phyloP scores from a whole-genome alignment of 35 echinoderm and acorn worm species.

The Chiridota heheva region DNA sequence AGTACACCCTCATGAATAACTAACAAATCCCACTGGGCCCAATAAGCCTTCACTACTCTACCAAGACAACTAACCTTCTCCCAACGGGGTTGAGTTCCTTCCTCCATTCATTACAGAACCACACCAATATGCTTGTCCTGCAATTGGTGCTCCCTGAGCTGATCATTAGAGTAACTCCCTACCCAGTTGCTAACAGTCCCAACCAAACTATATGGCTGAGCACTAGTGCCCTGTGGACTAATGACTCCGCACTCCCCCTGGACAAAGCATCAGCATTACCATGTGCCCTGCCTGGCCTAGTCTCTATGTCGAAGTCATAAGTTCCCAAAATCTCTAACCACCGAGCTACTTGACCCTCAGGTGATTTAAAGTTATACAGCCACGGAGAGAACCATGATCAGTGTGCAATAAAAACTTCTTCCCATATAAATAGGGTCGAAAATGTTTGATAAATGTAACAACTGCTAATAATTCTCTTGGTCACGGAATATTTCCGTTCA shows the following conservation, averaged over 20 bases:
- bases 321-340: slow-evolving; percentile 50
- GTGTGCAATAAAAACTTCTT: slow-evolving; percentile 31
- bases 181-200: slow-evolving; percentile 15
- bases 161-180: neutral
- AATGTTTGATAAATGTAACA: slow-evolving; percentile 38
- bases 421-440: slow-evolving; percentile 55
- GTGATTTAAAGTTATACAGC: slow-evolving; percentile 47
- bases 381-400: slow-evolving; percentile 54
- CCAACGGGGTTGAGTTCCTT: neutral
- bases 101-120: slow-evolving; percentile 16
- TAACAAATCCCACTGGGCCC: slow-evolving; percentile 43
- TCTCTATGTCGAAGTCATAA: slow-evolving; percentile 38
- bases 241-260: neutral
- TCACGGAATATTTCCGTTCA: slow-evolving; percentile 50
- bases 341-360: slow-evolving; percentile 55
- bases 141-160: slow-evolving; percentile 28
- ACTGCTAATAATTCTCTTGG: slow-evolving; percentile 59
- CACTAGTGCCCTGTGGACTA: too few species aligned
- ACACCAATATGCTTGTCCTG: neutral
- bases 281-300: slow-evolving; percentile 34
- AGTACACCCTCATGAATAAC: slow-evolving; percentile 21
- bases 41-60: slow-evolving; percentile 40
- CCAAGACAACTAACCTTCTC: slow-evolving; percentile 19
- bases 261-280: slow-evolving; percentile 55
- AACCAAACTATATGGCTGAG: too few species aligned